Evolutionary conservation across 1,140 invertebrate species (phyloP).

Genomic region (Coelopa frigida): DNA sequence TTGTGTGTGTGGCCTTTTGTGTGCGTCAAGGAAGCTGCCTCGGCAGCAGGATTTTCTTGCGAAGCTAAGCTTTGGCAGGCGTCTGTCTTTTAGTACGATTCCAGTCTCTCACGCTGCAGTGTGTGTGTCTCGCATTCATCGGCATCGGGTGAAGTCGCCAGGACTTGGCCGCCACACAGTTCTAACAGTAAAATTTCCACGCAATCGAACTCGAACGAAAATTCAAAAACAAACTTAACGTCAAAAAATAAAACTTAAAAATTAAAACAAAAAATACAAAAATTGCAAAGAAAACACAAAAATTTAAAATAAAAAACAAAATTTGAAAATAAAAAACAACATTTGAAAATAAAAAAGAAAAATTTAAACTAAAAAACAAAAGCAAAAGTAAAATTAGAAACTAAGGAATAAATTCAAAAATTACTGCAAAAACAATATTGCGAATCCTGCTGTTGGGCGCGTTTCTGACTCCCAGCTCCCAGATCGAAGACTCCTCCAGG

Average conservation of each 20-base stretch:
- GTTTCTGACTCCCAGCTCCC: too few relatives aligned
- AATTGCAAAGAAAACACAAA: too few relatives aligned
- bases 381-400: neutral
- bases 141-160: too few relatives aligned
- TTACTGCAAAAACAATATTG: too few relatives aligned
- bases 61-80: neutral
- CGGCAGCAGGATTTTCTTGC: too few relatives aligned
- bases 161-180: too few relatives aligned
- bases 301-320: neutral
- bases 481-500: too few relatives aligned
- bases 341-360: slow-evolving; percentile 1
- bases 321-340: slow-evolving; percentile 3
- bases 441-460: too few relatives aligned
- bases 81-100: slow-evolving; percentile 38
- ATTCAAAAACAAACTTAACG: neutral
- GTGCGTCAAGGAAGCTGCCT: too few relatives aligned
- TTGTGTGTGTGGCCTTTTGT: too few relatives aligned
- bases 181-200: slow-evolving; percentile 1
- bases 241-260: neutral
- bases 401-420: too few relatives aligned
- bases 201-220: neutral
- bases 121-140: slow-evolving; percentile 3
- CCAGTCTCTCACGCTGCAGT: slow-evolving; percentile 37
- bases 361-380: neutral
- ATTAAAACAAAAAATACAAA: too few relatives aligned